A percentile compares a stretch with the other conserved stretches of the same genome.
phyloP scores from a whole-genome alignment of 2,113 vertebrate genomes.

The Megaleporinus macrocephalus region DNA sequence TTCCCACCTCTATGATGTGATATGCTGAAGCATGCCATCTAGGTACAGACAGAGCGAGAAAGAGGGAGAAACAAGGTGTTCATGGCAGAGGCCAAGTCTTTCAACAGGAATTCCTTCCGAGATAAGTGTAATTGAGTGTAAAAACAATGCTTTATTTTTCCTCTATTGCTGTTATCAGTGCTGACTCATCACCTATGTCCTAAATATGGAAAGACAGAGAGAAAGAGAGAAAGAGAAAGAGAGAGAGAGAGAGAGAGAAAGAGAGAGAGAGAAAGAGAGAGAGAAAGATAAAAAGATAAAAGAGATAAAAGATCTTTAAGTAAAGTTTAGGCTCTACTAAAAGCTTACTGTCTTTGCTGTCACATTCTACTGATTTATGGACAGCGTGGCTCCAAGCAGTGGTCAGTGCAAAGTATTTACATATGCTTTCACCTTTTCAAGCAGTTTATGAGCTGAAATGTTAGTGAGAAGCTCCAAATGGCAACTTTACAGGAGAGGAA shows the following conservation, averaged over 20 bases:
- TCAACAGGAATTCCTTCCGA: slow-evolving; percentile 42
- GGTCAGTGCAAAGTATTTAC: slow-evolving; percentile 24
- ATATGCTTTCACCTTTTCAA: too few species aligned
- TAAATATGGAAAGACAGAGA: slow-evolving; percentile 18
- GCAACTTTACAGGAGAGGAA: too few species aligned
- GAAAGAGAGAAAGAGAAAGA: too few species aligned
- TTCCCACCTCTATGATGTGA: slow-evolving; percentile 66
- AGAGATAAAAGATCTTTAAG: slow-evolving; percentile 26
- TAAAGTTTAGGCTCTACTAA: slow-evolving; percentile 40
- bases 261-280: background rate
- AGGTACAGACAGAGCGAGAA: slow-evolving; percentile 54
- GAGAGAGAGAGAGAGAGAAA: too few species aligned
- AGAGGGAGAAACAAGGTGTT: slow-evolving; percentile 63
- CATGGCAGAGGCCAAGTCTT: slow-evolving; percentile 60
- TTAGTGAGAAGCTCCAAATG: too few species aligned
- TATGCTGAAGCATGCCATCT: slow-evolving; percentile 59
- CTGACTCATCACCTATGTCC: slow-evolving; percentile 25
- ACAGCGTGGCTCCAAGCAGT: slow-evolving; percentile 35
- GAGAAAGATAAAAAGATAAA: background rate
- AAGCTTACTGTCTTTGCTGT: slow-evolving; percentile 35
- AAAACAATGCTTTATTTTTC: slow-evolving; percentile 42
- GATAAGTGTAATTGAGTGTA: slow-evolving; percentile 45
- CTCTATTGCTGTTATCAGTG: slow-evolving; percentile 45
- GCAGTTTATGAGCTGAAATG: too few species aligned
- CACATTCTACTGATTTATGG: slow-evolving; percentile 43